Percentiles rank a stretch among this genome's conserved stretches.
These are phyloP conservation scores for Cassiopea xamachana DNA, from an alignment of 30 jellyfish, hydroid and myxozoan species.

Conservation along the genomic window DNA sequence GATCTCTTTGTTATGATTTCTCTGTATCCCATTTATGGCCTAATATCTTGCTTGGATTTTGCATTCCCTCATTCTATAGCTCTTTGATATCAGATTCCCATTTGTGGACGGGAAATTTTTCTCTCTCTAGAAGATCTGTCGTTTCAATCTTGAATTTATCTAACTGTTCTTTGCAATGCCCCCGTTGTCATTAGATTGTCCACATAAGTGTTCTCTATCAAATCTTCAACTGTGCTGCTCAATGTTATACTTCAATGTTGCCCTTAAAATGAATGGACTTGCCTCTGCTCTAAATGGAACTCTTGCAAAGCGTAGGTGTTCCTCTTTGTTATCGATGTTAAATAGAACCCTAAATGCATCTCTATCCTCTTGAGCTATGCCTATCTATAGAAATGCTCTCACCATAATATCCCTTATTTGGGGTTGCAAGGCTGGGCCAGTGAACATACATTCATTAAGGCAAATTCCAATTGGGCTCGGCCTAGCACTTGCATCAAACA, in stretches of 20 bases:
- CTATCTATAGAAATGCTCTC: constrained; percentile 55
- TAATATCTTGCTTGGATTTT: background rate
- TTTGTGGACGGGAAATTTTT: constrained; percentile 48
- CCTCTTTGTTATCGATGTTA: constrained; percentile 38
- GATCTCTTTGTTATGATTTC: constrained; percentile 19
- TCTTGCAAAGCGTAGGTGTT: constrained; percentile 68
- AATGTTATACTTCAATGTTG: constrained; percentile 44
- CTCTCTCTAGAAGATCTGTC: constrained; percentile 16
- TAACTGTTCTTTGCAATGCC: constrained; percentile 12
- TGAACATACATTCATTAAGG: constrained; percentile 36
- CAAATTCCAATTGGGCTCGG: constrained; percentile 25
- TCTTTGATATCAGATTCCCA: constrained; percentile 59
- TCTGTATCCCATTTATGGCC: constrained; percentile 1
- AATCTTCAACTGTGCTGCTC: constrained; percentile 26
- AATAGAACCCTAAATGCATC: constrained; percentile 53
- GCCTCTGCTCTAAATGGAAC: constrained; percentile 21
- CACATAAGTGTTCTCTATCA: constrained; percentile 49
- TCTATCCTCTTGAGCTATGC: constrained; percentile 52
- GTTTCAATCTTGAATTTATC: constrained; percentile 35
- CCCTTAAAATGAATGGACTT: constrained; percentile 70
- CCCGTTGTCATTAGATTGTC: constrained; percentile 51
- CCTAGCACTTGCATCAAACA: constrained; percentile 52
- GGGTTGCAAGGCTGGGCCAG: constrained; percentile 61
- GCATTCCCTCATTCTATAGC: constrained; percentile 52
- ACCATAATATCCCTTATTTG: constrained; percentile 54